Evolutionary conservation across 1,140 invertebrate genomes (phyloP).

Genomic region (Apis cerana): DNA sequence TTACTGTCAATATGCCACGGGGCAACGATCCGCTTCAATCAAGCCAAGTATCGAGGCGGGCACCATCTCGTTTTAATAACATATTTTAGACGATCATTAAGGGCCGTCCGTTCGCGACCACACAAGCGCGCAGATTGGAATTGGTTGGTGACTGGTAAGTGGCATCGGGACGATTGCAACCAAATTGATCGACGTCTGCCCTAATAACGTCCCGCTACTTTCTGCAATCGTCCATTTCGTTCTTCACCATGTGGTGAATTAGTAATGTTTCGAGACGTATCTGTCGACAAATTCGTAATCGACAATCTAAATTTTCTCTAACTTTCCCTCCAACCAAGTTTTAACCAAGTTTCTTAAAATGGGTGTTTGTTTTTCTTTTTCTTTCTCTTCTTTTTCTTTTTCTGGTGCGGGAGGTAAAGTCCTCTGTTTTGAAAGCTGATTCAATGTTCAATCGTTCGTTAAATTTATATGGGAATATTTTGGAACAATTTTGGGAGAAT

Average conservation of each 20-base stretch:
- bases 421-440: neutral
- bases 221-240: conserved; percentile 15
- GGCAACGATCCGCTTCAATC: conserved; percentile 12
- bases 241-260: conserved; percentile 40
- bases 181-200: conserved; percentile 69
- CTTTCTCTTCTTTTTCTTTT: neutral
- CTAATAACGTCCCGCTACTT: conserved; percentile 62
- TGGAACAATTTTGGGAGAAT: too few species aligned
- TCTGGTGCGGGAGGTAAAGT: neutral
- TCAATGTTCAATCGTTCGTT: neutral
- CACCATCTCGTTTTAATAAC: conserved; percentile 57
- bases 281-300: conserved; percentile 56
- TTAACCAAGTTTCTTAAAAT: conserved; percentile 30
- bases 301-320: conserved; percentile 25
- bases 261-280: conserved; percentile 22
- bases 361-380: neutral
- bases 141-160: neutral
- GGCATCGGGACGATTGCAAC: conserved; percentile 35
- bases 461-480: neutral
- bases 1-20: conserved; percentile 36
- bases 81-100: conserved; percentile 66
- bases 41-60: conserved; percentile 21
- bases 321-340: neutral
- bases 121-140: conserved; percentile 36
- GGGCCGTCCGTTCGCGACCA: conserved; percentile 43